phyloP scores from a whole-genome alignment of 37 sponge, comb jelly and placozoan species.

The Dysidea cf. avara region DNA sequence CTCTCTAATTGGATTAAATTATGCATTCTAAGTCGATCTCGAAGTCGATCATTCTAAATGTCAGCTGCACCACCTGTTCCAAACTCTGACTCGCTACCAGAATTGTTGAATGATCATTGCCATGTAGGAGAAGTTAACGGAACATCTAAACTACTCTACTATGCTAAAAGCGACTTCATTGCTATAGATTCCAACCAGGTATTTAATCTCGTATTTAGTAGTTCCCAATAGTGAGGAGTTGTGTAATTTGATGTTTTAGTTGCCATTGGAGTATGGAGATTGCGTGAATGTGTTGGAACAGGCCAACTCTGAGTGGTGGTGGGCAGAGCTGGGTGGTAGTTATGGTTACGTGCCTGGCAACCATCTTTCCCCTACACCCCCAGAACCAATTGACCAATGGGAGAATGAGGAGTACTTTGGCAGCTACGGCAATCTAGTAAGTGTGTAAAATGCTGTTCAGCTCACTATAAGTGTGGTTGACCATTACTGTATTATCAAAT shows the following conservation, averaged over 20 bases:
- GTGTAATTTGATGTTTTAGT: slow-evolving; percentile 6
- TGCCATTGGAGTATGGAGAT: slow-evolving; percentile 35
- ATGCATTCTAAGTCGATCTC: too few species aligned
- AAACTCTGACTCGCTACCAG: background rate
- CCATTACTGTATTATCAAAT: background rate
- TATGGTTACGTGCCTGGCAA: slow-evolving; percentile 57
- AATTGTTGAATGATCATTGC: too few species aligned
- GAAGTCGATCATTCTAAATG: too few species aligned
- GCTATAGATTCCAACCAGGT: slow-evolving; percentile 25
- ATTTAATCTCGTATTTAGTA: background rate
- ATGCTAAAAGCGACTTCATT: slow-evolving; percentile 37
- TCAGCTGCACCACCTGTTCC: background rate
- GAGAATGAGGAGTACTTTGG: slow-evolving; percentile 65
- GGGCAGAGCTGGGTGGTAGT: slow-evolving; percentile 40
- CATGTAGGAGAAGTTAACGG: too few species aligned
- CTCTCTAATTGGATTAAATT: too few species aligned
- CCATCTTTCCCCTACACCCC: slow-evolving; percentile 17
- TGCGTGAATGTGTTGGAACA: slow-evolving; percentile 34
- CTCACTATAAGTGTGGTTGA: background rate
- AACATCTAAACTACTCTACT: background rate
- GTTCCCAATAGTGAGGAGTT: background rate
- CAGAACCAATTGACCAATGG: slow-evolving; percentile 43
- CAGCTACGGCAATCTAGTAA: slow-evolving; percentile 52
- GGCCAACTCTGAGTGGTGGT: slow-evolving; percentile 59
- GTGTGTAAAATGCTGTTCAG: too few species aligned